These are phyloP conservation scores for Hypomesus transpacificus DNA, from an alignment of 2,113 vertebrate species.

Conservation along the genomic window DNA sequence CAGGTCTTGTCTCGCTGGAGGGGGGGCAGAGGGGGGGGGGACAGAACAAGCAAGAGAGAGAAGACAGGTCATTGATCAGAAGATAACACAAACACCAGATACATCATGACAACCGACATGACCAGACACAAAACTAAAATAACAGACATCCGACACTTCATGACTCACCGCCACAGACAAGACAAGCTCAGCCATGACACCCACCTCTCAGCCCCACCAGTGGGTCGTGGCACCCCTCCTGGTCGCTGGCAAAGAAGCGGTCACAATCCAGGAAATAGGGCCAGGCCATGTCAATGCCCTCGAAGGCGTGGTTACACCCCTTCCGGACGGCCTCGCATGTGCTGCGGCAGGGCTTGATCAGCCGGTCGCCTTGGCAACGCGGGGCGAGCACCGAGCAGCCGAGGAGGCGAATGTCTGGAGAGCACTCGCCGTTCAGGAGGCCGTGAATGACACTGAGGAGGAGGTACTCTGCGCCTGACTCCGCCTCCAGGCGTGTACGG, in stretches of 20 bases:
- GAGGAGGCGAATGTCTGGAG: constrained; percentile 86
- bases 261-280: constrained; percentile 94
- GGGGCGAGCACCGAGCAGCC: constrained; percentile 91
- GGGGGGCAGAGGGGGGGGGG: constrained; percentile 6
- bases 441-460: constrained; percentile 88
- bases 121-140: no score
- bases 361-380: constrained; percentile 70
- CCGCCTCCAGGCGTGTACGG: constrained; percentile 71
- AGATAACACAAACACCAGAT: no score
- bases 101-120: no score
- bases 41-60: neutral
- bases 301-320: constrained; percentile 84
- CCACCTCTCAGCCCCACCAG: constrained; percentile 80
- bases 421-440: constrained; percentile 89
- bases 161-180: no score
- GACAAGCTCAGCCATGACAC: neutral
- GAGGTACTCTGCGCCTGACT: constrained; percentile 87
- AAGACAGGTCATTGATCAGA: neutral
- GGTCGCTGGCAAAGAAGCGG: constrained; percentile 79
- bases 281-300: constrained; percentile 95
- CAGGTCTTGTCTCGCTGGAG: constrained; percentile 71
- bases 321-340: constrained; percentile 80
- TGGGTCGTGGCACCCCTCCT: constrained; percentile 88
- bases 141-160: no score
- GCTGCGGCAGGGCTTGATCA: constrained; percentile 81